Conservation (phyloP, 2,888 invertebrate genomes). For the Mythimna loreyi region DNA sequence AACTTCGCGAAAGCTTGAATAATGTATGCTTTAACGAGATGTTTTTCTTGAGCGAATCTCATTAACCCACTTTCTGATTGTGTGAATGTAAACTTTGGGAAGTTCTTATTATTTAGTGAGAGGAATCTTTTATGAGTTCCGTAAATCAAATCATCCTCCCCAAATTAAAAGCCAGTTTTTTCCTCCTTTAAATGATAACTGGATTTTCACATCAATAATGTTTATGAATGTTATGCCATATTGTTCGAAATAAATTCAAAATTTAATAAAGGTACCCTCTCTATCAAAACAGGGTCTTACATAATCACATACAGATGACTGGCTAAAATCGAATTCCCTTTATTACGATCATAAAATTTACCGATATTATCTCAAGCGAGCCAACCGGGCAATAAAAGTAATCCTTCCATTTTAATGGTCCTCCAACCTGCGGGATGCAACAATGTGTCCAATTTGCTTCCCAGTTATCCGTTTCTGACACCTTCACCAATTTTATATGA, state of each 20-base stretch:
- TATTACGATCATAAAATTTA: conserved; percentile 89
- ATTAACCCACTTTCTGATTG: conserved; percentile 90
- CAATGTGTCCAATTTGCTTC: conserved; percentile 84
- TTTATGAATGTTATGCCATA: conserved; percentile 49
- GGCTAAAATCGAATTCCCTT: conserved; percentile 89
- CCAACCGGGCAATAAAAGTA: conserved; percentile 88
- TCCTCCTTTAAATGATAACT: conserved; percentile 42
- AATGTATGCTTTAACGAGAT: conserved; percentile 91
- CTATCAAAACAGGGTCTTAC: conserved; percentile 75
- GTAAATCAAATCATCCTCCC: conserved; percentile 81
- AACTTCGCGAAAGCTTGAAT: conserved; percentile 89
- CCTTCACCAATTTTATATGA: conserved; percentile 67
- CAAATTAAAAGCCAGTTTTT: conserved; percentile 71
- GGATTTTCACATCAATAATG: conserved; percentile 41
- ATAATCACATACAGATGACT: conserved; percentile 87
- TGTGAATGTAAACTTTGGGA: conserved; percentile 88
- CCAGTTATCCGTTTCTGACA: conserved; percentile 70
- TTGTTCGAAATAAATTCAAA: conserved; percentile 61
- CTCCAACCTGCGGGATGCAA: conserved; percentile 87
- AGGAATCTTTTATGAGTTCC: conserved; percentile 83
- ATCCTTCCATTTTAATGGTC: conserved; percentile 89
- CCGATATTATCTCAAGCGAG: conserved; percentile 89
- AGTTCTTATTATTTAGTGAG: conserved; percentile 84
- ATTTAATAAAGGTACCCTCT: conserved; percentile 64
- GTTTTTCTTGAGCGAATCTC: conserved; percentile 90